Evolutionary conservation across 2,113 vertebrate genomes (phyloP), one percentile per base, ranked within the genome.

Genomic region (Toxostoma redivivum): DNA sequence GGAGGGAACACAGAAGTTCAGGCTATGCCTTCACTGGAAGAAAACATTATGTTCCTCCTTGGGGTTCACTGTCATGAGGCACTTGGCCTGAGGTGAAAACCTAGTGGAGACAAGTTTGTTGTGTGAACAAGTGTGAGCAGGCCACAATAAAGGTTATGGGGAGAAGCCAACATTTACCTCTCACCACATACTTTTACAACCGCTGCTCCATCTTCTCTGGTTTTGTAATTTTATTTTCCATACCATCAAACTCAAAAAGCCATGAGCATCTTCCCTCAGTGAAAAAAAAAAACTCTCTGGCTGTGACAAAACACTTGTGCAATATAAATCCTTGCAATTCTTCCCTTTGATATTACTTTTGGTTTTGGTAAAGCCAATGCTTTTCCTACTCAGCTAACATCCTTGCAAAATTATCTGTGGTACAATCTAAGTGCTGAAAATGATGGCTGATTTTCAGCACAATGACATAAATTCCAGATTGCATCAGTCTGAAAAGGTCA

Each of bases 81-180:
- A 53, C 30, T 10, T 92, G 83, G 92, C 90, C 88, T 91, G 47
- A 80, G 44, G 80, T 92, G 83, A 78, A 90, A 96, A 86, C 56
- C 67, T 73, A 40, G 74, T 65, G 72, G 61, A 94, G 85, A 84
- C 77, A 92, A 76, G 92, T 81, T 85, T 56, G 31, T 81, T 84
- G 31, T 81, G 51, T 86, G 91, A 94, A 20, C 91, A 93, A 94
- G 88, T 47, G 77, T 67, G 44, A 94, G 86, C 91, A 95, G 86
- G 92, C 71, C 51, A 73, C 54, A 48, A 2, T 70, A 70, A 81
- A 90, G 50, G 37, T 66, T 93, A 25, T 40, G 57, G 44, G 69
- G 72, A 91, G 73, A 90, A 81, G 82, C 82, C 92, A 94, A 54
- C 47, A 27, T 76, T 94, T 57, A 33, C 71, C 30, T 95, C 60